phyloP scores from a whole-genome alignment of 2,797 vertebrate genomes.

The Clarias pachynema region DNA sequence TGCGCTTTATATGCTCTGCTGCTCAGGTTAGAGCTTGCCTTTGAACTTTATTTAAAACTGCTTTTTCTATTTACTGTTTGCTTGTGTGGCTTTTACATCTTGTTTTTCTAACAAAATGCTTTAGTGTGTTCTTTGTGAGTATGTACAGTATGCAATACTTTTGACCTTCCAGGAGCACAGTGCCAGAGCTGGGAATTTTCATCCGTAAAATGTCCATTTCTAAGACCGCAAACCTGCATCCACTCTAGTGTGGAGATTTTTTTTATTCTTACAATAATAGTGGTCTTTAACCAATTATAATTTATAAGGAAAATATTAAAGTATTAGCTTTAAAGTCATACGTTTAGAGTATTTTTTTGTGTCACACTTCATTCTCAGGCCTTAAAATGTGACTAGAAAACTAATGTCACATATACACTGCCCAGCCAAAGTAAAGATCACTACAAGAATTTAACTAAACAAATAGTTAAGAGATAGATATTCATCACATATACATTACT shows the following conservation, averaged over 20 bases:
- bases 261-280: neutral
- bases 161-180: neutral
- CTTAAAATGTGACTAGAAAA: neutral
- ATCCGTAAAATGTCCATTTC: neutral
- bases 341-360: neutral
- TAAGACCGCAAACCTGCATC: neutral
- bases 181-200: neutral
- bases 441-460: no score
- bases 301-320: neutral
- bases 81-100: neutral
- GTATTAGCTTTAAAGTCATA: neutral
- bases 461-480: no score
- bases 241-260: neutral
- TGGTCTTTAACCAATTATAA: neutral
- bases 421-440: no score
- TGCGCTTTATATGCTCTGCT: constrained; percentile 11
- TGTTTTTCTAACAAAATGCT: neutral
- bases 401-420: neutral
- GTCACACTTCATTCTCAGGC: neutral
- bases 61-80: neutral
- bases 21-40: neutral
- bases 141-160: neutral
- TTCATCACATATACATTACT: no score
- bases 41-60: neutral
- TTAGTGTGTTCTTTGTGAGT: neutral